Conservation (phyloP, 92 coral and sea anemone species). For the Paragorgia papillata region DNA sequence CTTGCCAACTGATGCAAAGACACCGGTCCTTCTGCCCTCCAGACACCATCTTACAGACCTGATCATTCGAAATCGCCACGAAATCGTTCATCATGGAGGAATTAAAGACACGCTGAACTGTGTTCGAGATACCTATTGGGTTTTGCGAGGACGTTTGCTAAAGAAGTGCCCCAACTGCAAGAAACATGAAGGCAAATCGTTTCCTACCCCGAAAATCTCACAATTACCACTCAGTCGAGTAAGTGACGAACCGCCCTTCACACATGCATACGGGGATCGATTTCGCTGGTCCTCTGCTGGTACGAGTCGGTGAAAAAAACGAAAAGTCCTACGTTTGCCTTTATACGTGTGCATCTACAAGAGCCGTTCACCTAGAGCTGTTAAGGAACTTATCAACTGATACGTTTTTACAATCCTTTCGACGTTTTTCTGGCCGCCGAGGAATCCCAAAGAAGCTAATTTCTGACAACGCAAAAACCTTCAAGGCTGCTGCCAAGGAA, state of each 20-base stretch:
- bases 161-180: conserved; percentile 5
- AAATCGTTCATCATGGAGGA: neutral
- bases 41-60: conserved; percentile 5
- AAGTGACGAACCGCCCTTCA: conserved; percentile 16
- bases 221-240: neutral
- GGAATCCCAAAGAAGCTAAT: conserved; percentile 40
- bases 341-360: neutral
- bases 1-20: neutral
- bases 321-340: conserved; percentile 27
- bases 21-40: neutral
- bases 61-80: neutral
- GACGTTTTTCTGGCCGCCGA: conserved; percentile 37
- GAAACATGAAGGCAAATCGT: conserved; percentile 19
- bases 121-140: no score
- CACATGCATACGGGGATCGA: conserved; percentile 12
- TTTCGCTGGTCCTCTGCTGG: conserved; percentile 19
- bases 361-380: conserved; percentile 10
- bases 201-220: neutral
- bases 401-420: conserved; percentile 43
- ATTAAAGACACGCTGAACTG: no score
- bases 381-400: conserved; percentile 1
- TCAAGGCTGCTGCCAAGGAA: no score
- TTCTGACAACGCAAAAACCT: no score
- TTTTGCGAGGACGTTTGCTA: no score
- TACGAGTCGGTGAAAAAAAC: neutral